phyloP scores from a whole-genome alignment of 2,113 vertebrate species.

The Nesogale talazaci region DNA sequence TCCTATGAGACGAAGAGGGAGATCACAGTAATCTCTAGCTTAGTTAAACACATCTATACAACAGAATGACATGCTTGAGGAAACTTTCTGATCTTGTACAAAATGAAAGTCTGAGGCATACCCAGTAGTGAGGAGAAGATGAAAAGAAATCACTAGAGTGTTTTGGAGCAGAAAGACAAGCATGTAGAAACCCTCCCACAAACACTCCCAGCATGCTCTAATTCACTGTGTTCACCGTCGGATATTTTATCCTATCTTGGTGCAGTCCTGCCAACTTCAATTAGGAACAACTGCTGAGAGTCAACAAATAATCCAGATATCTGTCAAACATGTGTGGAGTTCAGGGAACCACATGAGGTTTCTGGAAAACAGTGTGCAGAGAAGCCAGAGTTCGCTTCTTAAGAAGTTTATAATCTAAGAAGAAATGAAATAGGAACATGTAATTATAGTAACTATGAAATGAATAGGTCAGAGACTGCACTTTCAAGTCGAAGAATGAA shows the following conservation, averaged over 20 bases:
- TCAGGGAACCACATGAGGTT: background rate
- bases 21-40: background rate
- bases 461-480: slow-evolving; percentile 5
- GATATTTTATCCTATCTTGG: background rate
- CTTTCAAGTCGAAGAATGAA: background rate
- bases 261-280: slow-evolving; percentile 28
- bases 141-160: slow-evolving; percentile 20
- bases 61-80: background rate
- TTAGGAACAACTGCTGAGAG: slow-evolving; percentile 38
- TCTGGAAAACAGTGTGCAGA: background rate
- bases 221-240: background rate
- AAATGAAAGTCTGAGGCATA: background rate
- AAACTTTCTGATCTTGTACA: background rate
- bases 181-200: background rate
- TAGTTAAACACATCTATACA: background rate
- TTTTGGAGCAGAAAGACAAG: background rate
- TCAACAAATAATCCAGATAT: background rate
- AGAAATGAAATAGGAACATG: slow-evolving; percentile 6
- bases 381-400: background rate
- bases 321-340: slow-evolving; percentile 16
- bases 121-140: background rate
- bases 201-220: background rate
- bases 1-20: background rate
- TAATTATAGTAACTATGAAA: slow-evolving; percentile 46
- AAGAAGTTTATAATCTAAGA: slow-evolving; percentile 30